phyloP scores from a whole-genome alignment of 2,797 vertebrate species.

The Enteromius argenteus region DNA sequence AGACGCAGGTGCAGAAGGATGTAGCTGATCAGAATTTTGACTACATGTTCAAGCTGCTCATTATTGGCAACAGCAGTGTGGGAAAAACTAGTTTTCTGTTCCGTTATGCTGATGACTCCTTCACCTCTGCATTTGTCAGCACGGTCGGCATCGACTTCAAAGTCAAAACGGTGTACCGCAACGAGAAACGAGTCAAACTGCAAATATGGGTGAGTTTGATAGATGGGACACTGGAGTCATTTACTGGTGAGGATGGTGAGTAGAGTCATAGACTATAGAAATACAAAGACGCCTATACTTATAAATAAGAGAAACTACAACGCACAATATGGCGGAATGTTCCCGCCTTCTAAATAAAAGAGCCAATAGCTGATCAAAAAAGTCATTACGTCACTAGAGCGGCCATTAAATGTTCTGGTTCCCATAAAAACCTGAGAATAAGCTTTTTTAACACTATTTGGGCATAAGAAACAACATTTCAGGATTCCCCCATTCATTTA shows the following conservation, averaged over 20 bases:
- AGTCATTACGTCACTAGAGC: no score
- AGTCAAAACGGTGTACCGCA: slow-evolving; percentile 91
- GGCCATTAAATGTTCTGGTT: no score
- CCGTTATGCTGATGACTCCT: slow-evolving; percentile 90
- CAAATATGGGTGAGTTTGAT: slow-evolving; percentile 86
- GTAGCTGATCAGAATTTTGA: slow-evolving; percentile 91
- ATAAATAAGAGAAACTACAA: no score
- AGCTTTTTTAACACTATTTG: no score
- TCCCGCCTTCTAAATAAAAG: no score
- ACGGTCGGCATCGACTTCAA: slow-evolving; percentile 95
- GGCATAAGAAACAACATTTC: no score
- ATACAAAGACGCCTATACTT: no score
- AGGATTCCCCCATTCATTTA: no score
- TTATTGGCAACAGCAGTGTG: slow-evolving; percentile 92
- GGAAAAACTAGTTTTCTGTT: slow-evolving; percentile 94
- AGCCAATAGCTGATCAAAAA: no score
- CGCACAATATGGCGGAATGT: no score
- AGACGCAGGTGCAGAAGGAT: slow-evolving; percentile 77
- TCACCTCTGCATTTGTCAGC: slow-evolving; percentile 91
- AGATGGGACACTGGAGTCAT: neutral
- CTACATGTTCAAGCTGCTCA: slow-evolving; percentile 93
- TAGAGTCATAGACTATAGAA: no score
- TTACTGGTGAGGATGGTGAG: neutral
- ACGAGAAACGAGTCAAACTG: slow-evolving; percentile 90
- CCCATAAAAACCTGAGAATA: no score